Base-by-base conservation (phyloP, 2,797 vertebrate genomes). In the Etheostoma nigrum region DNA sequence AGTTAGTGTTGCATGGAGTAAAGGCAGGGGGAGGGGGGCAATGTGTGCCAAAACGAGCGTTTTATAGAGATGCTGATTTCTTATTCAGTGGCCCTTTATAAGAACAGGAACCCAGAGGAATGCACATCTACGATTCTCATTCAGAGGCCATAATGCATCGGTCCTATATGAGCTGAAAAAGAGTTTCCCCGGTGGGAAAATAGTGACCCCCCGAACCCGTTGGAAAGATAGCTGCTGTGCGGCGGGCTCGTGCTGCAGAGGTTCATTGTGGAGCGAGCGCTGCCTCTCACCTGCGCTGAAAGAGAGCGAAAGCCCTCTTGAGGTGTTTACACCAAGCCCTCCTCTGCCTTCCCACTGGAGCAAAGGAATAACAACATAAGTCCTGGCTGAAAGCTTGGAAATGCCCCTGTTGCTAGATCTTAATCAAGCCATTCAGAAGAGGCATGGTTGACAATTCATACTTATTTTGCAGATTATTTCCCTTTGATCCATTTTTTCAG, bases 141-240 rank as follows among this genome's bases (percentile, higher is more conserved):
- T 93, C 85, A 93, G 81, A 72, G 83, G 94, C 94, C 94, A 94
- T 95, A 91, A 95, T 92, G 90, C 94, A 87, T 90, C 91, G 89
- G 86, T 94, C 94, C 79, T 94, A 93, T 90, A 95, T 93, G 87
- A 90, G 94, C 90, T 95, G 93, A 96, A 95, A 95, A 91, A 93
- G 89, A 91, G 89, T 94, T 95, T 93, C 94, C 83, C 93, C 30
- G 94, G 95, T 97, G 97, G 96, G 97, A 98, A 97, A 92, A 71
- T 91, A 65, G 91, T 96, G 96, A 96, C 97, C 96, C 96, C 62
- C 93, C 95, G 94, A 94, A 97, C 96, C 95, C 91, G 0, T 42
- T 82, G 91, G 87, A 89, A 86, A 90, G 75, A 93, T 90, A 90
- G 87, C 66, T 83, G 91, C 92, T 84, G 85, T 88, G 76, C 89